These are phyloP conservation scores for Limnephilus rhombicus DNA, from an alignment of 2,888 invertebrate genomes.

Conservation along the genomic window DNA sequence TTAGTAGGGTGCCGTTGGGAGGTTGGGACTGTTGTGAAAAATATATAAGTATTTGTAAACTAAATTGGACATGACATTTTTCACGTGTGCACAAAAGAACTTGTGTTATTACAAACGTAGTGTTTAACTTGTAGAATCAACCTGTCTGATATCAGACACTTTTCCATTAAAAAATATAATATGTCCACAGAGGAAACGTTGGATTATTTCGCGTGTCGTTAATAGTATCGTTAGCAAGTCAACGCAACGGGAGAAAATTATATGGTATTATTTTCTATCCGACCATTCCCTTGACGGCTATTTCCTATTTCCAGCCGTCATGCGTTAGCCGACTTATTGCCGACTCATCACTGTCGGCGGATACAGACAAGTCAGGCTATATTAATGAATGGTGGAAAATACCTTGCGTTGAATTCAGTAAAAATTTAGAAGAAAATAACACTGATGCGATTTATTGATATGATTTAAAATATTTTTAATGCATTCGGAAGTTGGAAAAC, in stretches of 20 bases:
- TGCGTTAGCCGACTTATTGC: neutral
- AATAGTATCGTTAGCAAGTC: neutral
- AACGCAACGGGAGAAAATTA: neutral
- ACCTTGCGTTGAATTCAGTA: constrained; percentile 17
- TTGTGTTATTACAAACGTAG: neutral
- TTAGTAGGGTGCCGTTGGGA: too few species aligned
- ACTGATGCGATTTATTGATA: neutral
- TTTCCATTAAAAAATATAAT: neutral
- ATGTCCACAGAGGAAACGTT: neutral
- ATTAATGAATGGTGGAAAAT: neutral
- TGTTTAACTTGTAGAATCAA: neutral
- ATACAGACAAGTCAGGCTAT: constrained; percentile 7
- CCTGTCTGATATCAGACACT: neutral
- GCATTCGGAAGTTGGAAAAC: neutral
- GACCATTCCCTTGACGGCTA: neutral
- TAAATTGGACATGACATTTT: too few species aligned
- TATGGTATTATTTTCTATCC: constrained; percentile 14
- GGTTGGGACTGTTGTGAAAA: too few species aligned
- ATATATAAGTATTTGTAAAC: too few species aligned
- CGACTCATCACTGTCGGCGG: constrained; percentile 20
- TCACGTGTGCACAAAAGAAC: neutral
- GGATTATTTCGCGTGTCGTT: neutral
- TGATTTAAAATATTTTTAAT: neutral
- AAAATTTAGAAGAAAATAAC: neutral
- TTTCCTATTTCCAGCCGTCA: neutral